Base-by-base conservation (phyloP, 2,113 vertebrate genomes). In the Haplochromis burtoni region DNA sequence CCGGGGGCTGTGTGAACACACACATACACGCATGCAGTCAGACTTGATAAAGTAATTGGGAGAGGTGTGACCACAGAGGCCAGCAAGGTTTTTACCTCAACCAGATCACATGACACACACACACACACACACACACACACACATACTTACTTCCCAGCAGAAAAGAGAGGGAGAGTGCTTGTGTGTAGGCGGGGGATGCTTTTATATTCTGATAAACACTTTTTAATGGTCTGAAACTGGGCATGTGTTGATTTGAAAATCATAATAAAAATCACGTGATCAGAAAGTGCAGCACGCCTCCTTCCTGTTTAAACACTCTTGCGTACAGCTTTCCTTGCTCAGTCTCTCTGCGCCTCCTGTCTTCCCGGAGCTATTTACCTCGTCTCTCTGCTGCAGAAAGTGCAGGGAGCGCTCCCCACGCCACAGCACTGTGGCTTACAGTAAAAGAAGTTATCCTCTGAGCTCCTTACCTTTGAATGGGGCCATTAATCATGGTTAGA, bases 401-500 rank as follows among this genome's bases (percentile, higher is more conserved):
- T 24, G 89, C 91, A 91, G 81, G 49, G 87, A 88, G 89, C 26
- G 13, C 86, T 93, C 93, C 91, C 95, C 71, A 26, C 38, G 89
- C 92, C 90, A 82, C 93, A 76, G 91, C 86, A 66, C 90, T 90
- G 91, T 91, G 95, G 93, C 91, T 94, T 93, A 92, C 95, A 93
- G 94, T 95, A 95, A 94, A 96, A 94, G 89, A 94, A 95, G 95
- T 93, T 95, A 94, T 95, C 93, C 94, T 94, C 92, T 91, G 91
- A 93, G 94, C 93, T 95, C 95, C 93, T 94, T 94, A 95, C 94
- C 93, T 94, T 92, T 94, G 94, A 95, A 95, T 93, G 91, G 92
- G 90, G 84, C 91, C 95, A 96, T 96, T 96, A 95, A 96, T 96
- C 95, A 96, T 93, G 87, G 90, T 95, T 95, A 91, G 93, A 93